Evolutionary conservation across 2,113 vertebrate genomes (phyloP).

Genomic region (Hippolais icterina): DNA sequence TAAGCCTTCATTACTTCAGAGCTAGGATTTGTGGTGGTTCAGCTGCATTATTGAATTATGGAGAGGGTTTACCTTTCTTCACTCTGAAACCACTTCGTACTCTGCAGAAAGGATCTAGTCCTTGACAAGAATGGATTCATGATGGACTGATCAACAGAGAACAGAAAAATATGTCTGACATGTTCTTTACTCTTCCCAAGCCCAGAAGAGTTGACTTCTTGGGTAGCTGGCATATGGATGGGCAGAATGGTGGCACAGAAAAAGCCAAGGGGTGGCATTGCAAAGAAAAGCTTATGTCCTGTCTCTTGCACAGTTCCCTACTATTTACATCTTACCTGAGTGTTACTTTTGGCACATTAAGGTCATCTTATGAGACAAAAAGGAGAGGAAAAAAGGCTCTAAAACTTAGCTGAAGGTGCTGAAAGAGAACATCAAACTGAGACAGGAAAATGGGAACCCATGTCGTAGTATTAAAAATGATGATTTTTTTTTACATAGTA

Average conservation of each 20-base stretch:
- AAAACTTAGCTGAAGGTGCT: background rate
- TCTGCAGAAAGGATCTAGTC: background rate
- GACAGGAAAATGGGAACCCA: background rate
- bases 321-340: background rate
- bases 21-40: background rate
- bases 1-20: background rate
- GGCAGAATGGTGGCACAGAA: background rate
- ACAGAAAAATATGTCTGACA: background rate
- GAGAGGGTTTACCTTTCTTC: background rate
- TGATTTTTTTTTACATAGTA: background rate
- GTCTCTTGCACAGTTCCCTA: background rate
- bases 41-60: background rate
- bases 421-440: background rate
- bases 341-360: background rate
- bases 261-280: background rate
- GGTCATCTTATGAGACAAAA: background rate
- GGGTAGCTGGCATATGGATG: background rate
- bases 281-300: background rate
- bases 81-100: background rate
- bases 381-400: background rate
- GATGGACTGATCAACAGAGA: background rate
- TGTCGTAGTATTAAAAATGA: background rate
- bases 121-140: background rate
- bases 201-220: background rate
- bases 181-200: background rate